Conservation (phyloP, 2,113 vertebrate species). For the Pelvicachromis taeniatus region DNA sequence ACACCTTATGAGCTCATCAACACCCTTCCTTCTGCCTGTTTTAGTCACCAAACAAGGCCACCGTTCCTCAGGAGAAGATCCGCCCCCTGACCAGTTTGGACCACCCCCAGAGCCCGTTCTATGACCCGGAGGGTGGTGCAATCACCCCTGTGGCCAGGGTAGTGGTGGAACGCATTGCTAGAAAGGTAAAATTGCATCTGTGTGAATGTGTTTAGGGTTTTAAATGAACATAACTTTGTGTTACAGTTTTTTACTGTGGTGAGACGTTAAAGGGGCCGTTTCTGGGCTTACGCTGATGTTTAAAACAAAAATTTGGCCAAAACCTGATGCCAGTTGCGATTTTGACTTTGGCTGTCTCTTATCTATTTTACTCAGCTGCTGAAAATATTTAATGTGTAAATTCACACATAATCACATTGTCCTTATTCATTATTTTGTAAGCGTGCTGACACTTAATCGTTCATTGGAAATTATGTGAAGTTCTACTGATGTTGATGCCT, state of each 20-base stretch:
- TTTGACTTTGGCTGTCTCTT: background rate
- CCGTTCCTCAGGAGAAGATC: conserved; percentile 91
- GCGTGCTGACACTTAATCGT: background rate
- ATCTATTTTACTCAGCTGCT: background rate
- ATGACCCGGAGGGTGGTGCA: conserved; percentile 88
- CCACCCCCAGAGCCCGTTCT: conserved; percentile 94
- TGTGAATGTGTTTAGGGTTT: fast-evolving
- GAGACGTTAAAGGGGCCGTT: fast-evolving
- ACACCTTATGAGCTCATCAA: background rate
- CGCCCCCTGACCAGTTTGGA: conserved; percentile 90
- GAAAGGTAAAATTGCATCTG: conserved; percentile 78
- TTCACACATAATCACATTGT: no score
- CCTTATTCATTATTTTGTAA: no score
- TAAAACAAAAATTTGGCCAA: background rate
- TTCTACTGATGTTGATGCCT: background rate
- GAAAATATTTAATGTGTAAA: background rate
- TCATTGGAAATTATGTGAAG: background rate
- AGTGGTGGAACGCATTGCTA: conserved; percentile 91
- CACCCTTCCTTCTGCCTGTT: background rate
- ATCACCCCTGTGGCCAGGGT: conserved; percentile 85
- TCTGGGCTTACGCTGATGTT: background rate
- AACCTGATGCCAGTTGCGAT: background rate
- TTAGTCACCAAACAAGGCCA: conserved; percentile 93
- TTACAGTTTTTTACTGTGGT: fast-evolving
- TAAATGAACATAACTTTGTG: background rate